Percentiles rank a stretch among this genome's conserved stretches.
phyloP scores from a whole-genome alignment of 2,113 vertebrate genomes.

The Phrynosoma platyrhinos region DNA sequence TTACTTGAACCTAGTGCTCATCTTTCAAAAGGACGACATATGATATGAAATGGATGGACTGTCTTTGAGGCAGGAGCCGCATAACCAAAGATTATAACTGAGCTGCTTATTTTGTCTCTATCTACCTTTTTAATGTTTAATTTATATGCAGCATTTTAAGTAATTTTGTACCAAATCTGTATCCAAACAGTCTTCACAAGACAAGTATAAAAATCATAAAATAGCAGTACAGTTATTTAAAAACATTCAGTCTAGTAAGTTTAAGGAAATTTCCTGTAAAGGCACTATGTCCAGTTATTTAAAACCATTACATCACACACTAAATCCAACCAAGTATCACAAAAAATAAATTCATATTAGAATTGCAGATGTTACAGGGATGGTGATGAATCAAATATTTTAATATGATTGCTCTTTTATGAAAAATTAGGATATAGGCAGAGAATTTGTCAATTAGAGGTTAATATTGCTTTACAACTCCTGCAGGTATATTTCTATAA shows the following conservation, averaged over 20 bases:
- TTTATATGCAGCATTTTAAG: slow-evolving; percentile 80
- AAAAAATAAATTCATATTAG: slow-evolving; percentile 24
- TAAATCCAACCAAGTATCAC: slow-evolving; percentile 51
- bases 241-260: slow-evolving; percentile 66
- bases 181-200: slow-evolving; percentile 65
- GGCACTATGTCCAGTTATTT: slow-evolving; percentile 61
- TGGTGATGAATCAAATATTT: slow-evolving; percentile 40
- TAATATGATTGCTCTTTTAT: slow-evolving; percentile 25
- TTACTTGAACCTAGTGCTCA: slow-evolving; percentile 80
- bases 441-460: not conserved
- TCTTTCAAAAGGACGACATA: slow-evolving; percentile 80
- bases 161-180: slow-evolving; percentile 75
- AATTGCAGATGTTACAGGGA: slow-evolving; percentile 47
- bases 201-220: slow-evolving; percentile 66
- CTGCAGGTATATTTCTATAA: slow-evolving; percentile 16
- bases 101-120: slow-evolving; percentile 66
- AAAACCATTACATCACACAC: slow-evolving; percentile 58
- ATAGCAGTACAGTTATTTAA: slow-evolving; percentile 70
- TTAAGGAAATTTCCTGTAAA: slow-evolving; percentile 65
- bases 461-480: slow-evolving; percentile 22
- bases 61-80: slow-evolving; percentile 75
- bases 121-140: slow-evolving; percentile 81
- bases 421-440: slow-evolving; percentile 1
- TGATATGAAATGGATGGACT: slow-evolving; percentile 75
- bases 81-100: slow-evolving; percentile 76